Evolutionary conservation across 23 tunicate species (phyloP).

Genomic region (Styela clava): DNA sequence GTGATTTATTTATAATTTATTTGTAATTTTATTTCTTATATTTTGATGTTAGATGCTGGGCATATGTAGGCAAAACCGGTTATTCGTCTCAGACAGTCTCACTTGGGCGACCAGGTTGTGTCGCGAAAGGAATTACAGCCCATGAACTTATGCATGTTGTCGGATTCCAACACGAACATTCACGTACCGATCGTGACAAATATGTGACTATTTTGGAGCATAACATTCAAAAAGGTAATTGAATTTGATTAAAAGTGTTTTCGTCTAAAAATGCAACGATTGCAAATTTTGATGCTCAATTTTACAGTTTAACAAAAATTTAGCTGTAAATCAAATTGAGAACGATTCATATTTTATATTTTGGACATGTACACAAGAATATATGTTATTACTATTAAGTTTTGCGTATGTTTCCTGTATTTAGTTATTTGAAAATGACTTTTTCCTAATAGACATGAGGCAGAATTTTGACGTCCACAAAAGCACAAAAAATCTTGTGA

Average conservation of each 20-base stretch:
- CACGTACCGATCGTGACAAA: conserved; percentile 93
- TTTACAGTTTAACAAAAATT: too few relatives aligned
- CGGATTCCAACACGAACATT: conserved; percentile 99
- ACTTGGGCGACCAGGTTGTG: conserved; percentile 93
- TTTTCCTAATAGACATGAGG: conserved; percentile 51
- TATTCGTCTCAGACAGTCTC: conserved; percentile 80
- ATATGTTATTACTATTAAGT: too few relatives aligned
- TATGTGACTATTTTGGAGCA: conserved; percentile 67
- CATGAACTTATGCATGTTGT: conserved; percentile 98
- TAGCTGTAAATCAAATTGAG: too few relatives aligned
- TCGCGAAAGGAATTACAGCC: conserved; percentile 71
- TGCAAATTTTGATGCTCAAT: too few relatives aligned
- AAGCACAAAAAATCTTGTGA: conserved; percentile 72
- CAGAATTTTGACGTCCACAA: conserved; percentile 68
- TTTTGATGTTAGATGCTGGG: conserved; percentile 70
- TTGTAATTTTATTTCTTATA: too few relatives aligned
- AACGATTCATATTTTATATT: too few relatives aligned
- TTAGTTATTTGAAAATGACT: too few relatives aligned
- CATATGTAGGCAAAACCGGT: conserved; percentile 92
- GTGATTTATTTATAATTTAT: too few relatives aligned
- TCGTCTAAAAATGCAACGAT: too few relatives aligned
- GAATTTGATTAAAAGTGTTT: neutral
- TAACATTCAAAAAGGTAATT: conserved; percentile 77
- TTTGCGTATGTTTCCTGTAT: too few relatives aligned
- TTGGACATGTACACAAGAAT: too few relatives aligned